Base-by-base conservation (phyloP, 2,888 invertebrate species). In the Leptopilina myrica region DNA sequence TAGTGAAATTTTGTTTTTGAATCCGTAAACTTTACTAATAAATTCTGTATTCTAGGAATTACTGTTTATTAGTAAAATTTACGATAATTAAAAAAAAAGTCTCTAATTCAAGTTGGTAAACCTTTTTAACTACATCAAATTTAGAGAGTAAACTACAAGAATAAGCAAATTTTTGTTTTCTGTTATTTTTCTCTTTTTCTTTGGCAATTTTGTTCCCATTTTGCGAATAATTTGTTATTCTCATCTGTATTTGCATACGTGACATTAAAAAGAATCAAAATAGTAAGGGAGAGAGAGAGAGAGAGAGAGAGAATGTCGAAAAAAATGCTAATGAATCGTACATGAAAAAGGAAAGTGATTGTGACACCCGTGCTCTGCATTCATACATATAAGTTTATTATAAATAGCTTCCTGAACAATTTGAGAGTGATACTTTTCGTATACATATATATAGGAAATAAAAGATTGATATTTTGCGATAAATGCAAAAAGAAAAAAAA, bases 391-490 rank as follows among this genome's bases (percentile, higher is more conserved):
- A 73, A 56, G 33, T 56, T 56, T 12, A 69, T 69, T 49, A 46
- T 46, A 69, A 43, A 69, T 56, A 73, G 20, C 33, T 73, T 73
- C 73, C 73, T 73, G 69, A 3, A 33, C 14, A 33, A n/a, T 73
- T 53, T 14, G 73, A 26, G n/a, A 26, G n/a, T 49, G 33, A 43
- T 26, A 73, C 46, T 73, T 15, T 56, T 64, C n/a, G 62, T 75
- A 33, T 33, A 33, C 33, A 33, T 33, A 11, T 46, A 11, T 49
- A 49, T 73, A 62, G 56, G 56, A 46, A 76, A 15, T 62, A 49
- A 43, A 76, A 77, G 73, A 69, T 75, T 53, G 65, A 65, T 76
- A 69, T 62, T 77, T 59, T 69, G 53, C 49, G 62, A 76, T 76
- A 69, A 79, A 69, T 69, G 66, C 76, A 43, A 8, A 49, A 49